Evolutionary conservation across 2,797 vertebrate species (phyloP).

Genomic region (Characodon lateralis): DNA sequence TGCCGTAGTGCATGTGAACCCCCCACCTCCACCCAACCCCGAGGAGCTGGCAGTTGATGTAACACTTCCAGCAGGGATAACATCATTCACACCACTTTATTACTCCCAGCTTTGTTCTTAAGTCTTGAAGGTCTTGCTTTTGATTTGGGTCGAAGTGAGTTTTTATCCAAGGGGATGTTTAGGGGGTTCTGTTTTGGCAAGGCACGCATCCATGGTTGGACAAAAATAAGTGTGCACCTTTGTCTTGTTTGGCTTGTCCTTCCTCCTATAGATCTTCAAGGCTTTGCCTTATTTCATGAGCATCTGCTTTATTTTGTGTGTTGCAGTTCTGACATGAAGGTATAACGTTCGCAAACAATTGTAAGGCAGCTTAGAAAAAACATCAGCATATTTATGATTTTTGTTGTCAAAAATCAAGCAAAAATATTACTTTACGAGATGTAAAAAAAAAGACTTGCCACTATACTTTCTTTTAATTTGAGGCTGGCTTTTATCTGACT

Average conservation of each 20-base stretch:
- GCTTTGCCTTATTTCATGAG: neutral
- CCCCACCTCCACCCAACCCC: neutral
- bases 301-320: neutral
- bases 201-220: neutral
- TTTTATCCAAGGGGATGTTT: constrained; percentile 29
- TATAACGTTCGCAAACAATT: neutral
- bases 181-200: constrained; percentile 13
- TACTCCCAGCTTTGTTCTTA: constrained; percentile 40
- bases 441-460: neutral
- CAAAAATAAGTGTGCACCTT: neutral
- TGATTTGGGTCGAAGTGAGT: constrained; percentile 27
- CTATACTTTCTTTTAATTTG: constrained; percentile 22
- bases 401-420: neutral
- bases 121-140: constrained; percentile 40
- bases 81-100: constrained; percentile 62
- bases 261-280: constrained; percentile 11
- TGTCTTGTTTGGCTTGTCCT: neutral
- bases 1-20: constrained; percentile 39
- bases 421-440: neutral
- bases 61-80: constrained; percentile 66
- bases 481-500: constrained; percentile 39
- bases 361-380: neutral
- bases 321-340: neutral
- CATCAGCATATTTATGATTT: neutral
- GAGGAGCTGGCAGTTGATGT: constrained; percentile 66